Percentiles rank a stretch among this genome's conserved stretches.
Conservation (phyloP, 2,888 invertebrate genomes). For the Dasysyrphus albostriatus region DNA sequence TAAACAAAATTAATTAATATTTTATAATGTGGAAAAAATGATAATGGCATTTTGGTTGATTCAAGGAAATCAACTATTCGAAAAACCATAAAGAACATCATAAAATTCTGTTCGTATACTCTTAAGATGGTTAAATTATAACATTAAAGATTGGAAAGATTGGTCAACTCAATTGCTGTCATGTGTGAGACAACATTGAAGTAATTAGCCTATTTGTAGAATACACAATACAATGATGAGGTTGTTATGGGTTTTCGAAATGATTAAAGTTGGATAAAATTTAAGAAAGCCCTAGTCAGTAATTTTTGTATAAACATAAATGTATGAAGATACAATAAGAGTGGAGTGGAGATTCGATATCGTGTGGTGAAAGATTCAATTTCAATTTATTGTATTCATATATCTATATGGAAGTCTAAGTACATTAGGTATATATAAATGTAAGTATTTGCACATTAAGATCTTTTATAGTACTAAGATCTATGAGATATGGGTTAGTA, state of each 20-base stretch:
- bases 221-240: background rate
- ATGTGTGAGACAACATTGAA: background rate
- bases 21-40: background rate
- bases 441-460: too few species aligned
- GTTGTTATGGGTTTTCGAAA: background rate
- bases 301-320: too few species aligned
- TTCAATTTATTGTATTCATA: too few species aligned
- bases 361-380: too few species aligned
- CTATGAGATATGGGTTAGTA: too few species aligned
- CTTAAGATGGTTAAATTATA: background rate
- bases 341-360: too few species aligned
- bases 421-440: too few species aligned
- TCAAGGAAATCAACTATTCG: slow-evolving; percentile 31
- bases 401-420: too few species aligned
- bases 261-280: too few species aligned
- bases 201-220: background rate
- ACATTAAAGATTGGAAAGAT: background rate
- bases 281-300: too few species aligned
- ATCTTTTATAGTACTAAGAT: too few species aligned
- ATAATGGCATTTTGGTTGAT: slow-evolving; percentile 1
- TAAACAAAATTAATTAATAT: background rate
- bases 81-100: slow-evolving; percentile 15
- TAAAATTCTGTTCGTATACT: background rate
- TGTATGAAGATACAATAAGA: too few species aligned
- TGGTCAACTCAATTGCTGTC: background rate